phyloP scores from a whole-genome alignment of 2,113 vertebrate species.

The Rissa tridactyla region DNA sequence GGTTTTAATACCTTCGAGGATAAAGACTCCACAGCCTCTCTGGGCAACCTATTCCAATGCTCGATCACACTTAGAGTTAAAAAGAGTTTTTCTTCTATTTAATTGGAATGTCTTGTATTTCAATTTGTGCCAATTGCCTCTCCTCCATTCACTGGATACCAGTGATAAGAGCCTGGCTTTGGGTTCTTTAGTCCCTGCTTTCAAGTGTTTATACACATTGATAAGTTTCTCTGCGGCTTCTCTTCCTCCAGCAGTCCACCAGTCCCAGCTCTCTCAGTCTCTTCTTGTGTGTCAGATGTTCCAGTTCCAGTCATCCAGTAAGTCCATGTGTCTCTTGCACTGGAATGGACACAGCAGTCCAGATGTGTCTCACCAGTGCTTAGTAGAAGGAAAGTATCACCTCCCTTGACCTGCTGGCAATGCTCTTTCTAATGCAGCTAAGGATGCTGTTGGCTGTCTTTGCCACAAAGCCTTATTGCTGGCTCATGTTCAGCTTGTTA shows the following conservation, averaged over 20 bases:
- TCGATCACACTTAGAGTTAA: background rate
- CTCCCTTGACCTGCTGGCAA: fast-evolving
- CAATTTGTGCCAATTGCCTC: background rate
- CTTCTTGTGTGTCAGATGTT: background rate
- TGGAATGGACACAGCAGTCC: background rate
- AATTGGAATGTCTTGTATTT: background rate
- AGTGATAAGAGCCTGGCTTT: background rate
- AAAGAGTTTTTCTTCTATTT: background rate
- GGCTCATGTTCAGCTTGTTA: background rate
- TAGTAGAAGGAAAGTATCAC: background rate
- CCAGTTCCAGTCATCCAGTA: background rate
- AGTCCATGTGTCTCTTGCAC: background rate
- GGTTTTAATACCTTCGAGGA: background rate
- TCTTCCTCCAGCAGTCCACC: background rate
- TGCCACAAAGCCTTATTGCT: background rate
- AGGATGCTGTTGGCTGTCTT: background rate
- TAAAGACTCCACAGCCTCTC: background rate
- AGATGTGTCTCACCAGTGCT: background rate
- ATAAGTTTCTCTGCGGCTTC: background rate
- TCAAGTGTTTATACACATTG: background rate
- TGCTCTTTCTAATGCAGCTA: background rate
- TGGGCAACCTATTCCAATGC: background rate
- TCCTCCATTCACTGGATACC: background rate
- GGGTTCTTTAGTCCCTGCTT: background rate
- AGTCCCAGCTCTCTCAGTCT: background rate